phyloP scores from a whole-genome alignment of 2,888 invertebrate species.

The Sericinus montela region DNA sequence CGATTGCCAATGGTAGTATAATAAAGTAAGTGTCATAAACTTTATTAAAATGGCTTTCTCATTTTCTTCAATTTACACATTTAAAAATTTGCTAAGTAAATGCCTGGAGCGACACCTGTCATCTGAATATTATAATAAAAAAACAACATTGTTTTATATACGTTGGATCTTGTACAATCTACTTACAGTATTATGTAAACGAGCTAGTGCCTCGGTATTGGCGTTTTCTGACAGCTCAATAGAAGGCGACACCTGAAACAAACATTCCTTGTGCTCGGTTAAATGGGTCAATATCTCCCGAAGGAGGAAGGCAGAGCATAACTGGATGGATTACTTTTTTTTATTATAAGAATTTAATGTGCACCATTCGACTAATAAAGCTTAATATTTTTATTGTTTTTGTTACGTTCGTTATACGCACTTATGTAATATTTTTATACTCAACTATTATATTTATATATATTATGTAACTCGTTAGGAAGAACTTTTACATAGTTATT shows the following conservation, averaged over 20 bases:
- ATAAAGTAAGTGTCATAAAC: too few relatives aligned
- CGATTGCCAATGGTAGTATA: too few relatives aligned
- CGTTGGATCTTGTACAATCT: background rate
- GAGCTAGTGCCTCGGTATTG: conserved; percentile 58
- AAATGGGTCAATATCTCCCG: conserved; percentile 61
- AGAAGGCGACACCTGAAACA: conserved; percentile 67
- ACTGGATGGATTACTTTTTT: conserved; percentile 21
- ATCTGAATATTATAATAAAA: too few relatives aligned
- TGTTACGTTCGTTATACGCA: background rate
- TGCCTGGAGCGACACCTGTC: too few relatives aligned
- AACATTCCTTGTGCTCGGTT: conserved; percentile 42
- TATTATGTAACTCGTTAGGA: too few relatives aligned
- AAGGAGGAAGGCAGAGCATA: conserved; percentile 19
- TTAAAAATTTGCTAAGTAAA: too few relatives aligned
- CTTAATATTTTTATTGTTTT: background rate
- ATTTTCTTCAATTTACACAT: too few relatives aligned
- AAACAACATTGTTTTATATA: background rate
- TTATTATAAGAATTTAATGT: conserved; percentile 16
- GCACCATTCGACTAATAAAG: conserved; percentile 10
- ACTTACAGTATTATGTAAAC: conserved; percentile 62
- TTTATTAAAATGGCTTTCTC: too few relatives aligned
- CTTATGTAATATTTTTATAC: too few relatives aligned
- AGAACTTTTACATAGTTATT: too few relatives aligned
- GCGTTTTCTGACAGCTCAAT: conserved; percentile 61
- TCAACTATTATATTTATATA: too few relatives aligned